A percentile compares a stretch with the other conserved stretches of the same genome.
These are phyloP conservation scores for Pediacus dermestoides DNA, from an alignment of 2,888 invertebrate species.

Conservation along the genomic window DNA sequence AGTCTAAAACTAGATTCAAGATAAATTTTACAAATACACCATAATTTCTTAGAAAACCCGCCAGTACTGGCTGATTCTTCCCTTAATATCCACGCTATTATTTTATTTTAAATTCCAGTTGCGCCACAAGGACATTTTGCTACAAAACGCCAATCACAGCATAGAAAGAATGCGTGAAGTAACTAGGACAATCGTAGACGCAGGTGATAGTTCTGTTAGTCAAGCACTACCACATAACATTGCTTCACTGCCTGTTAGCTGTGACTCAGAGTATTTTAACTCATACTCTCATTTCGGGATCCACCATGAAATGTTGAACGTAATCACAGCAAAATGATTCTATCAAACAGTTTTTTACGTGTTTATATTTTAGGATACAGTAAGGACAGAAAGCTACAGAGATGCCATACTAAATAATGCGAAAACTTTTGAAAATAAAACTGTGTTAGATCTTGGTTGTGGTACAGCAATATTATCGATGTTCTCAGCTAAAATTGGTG, in stretches of 20 bases:
- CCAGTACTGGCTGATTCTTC: no score
- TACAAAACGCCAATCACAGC: conserved; percentile 60
- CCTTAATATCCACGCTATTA: no score
- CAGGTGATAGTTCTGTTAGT: conserved; percentile 32
- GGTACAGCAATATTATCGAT: conserved; percentile 97
- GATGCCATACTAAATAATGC: conserved; percentile 77
- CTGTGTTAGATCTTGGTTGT: conserved; percentile 93
- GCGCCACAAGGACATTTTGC: conserved; percentile 57
- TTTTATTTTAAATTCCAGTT: conserved; percentile 50
- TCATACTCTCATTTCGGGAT: conserved; percentile 89
- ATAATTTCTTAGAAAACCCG: no score
- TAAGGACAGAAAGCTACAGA: conserved; percentile 83
- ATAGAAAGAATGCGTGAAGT: conserved; percentile 60
- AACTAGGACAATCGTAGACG: conserved; percentile 56
- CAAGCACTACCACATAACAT: conserved; percentile 42
- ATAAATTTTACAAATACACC: no score
- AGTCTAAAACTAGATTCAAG: background rate
- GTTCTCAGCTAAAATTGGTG: conserved; percentile 96
- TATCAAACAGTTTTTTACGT: conserved; percentile 12
- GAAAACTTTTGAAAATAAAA: conserved; percentile 66
- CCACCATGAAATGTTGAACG: conserved; percentile 91
- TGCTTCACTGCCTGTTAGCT: conserved; percentile 54
- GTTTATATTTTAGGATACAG: conserved; percentile 60
- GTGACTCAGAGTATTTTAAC: conserved; percentile 75
- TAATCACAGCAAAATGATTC: conserved; percentile 42